phyloP scores from a whole-genome alignment of 2,797 vertebrate species.

The Sebastes diaconus region DNA sequence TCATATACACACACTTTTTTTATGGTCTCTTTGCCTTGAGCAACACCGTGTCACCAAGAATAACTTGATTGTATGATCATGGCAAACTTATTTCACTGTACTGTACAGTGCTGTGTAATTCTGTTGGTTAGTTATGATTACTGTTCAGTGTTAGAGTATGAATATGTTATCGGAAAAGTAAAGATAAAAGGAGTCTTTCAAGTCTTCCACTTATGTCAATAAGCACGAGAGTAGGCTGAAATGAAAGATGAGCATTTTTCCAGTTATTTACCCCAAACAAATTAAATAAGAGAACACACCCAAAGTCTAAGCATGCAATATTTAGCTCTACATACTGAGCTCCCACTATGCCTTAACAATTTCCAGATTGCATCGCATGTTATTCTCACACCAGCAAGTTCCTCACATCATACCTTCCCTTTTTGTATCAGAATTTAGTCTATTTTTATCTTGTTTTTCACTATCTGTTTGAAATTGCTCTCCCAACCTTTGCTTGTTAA shows the following conservation, averaged over 20 bases:
- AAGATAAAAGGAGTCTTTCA: neutral
- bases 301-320: constrained; percentile 24
- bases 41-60: neutral
- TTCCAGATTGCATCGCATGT: neutral
- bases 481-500: constrained; percentile 73
- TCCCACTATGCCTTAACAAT: constrained; percentile 2
- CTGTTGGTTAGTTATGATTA: neutral
- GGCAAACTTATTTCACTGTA: neutral
- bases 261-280: constrained; percentile 17
- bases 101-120: neutral
- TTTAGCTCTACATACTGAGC: constrained; percentile 3
- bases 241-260: constrained; percentile 28
- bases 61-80: neutral
- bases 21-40: neutral
- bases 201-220: neutral
- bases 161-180: neutral
- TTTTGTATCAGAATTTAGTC: constrained; percentile 13
- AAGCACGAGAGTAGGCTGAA: constrained; percentile 22
- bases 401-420: constrained; percentile 2
- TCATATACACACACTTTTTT: neutral
- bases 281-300: constrained; percentile 34
- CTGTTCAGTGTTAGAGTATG: neutral
- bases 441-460: constrained; percentile 45
- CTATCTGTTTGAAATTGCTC: constrained; percentile 58
- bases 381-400: constrained; percentile 25